Evolutionary conservation across 2,113 vertebrate genomes (phyloP).

Genomic region (Larimichthys crocea): DNA sequence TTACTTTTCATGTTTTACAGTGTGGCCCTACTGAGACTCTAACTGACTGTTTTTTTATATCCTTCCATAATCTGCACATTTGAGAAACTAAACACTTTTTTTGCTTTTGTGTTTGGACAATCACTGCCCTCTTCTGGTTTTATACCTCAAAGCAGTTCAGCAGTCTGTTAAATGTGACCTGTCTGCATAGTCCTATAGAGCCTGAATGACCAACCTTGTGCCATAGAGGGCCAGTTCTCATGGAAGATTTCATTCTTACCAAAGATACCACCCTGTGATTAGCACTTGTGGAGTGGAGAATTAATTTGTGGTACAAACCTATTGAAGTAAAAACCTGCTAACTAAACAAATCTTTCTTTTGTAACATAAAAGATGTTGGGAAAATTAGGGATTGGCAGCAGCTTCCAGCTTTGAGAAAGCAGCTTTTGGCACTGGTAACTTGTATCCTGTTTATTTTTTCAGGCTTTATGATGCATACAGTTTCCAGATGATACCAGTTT

Average conservation of each 20-base stretch:
- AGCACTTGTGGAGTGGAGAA: not conserved
- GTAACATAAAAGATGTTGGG: not conserved
- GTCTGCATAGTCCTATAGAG: not conserved
- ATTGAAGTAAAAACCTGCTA: too few species aligned
- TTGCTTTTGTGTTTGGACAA: not conserved
- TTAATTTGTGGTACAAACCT: too few species aligned
- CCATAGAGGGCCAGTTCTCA: not conserved
- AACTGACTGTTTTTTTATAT: not conserved
- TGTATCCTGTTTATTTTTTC: conserved; percentile 11
- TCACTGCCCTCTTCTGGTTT: conserved; percentile 52
- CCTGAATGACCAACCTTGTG: not conserved
- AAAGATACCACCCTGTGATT: not conserved
- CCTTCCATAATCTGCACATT: not conserved
- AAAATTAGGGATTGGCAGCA: not conserved
- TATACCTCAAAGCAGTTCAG: not conserved
- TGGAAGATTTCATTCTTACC: not conserved
- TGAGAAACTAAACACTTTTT: not conserved
- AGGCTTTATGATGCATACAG: conserved; percentile 96
- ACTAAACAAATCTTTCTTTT: not conserved
- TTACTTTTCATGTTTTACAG: not conserved
- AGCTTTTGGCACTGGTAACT: not conserved
- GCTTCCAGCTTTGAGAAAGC: not conserved
- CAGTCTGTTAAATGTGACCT: not conserved
- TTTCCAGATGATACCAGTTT: conserved; percentile 96
- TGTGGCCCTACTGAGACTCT: not conserved